phyloP scores from a whole-genome alignment of 2,888 invertebrate genomes.

The Pseudococcus viburni region DNA sequence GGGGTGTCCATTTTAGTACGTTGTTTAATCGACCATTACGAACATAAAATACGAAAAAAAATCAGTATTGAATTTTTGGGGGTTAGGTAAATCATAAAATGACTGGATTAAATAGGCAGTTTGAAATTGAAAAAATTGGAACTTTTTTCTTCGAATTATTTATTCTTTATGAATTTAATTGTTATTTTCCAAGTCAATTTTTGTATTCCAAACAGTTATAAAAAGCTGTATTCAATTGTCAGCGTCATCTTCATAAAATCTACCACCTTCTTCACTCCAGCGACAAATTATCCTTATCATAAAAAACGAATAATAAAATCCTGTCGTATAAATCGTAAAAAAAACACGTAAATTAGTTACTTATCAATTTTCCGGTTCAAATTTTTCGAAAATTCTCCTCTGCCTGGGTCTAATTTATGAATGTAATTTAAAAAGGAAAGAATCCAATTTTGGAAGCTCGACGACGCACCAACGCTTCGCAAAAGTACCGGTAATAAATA shows the following conservation, averaged over 20 bases:
- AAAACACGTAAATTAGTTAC: neutral
- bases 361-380: neutral
- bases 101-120: too few species aligned
- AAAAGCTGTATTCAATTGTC: too few species aligned
- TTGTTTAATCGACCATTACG: too few species aligned
- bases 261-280: neutral
- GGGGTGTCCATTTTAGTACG: too few species aligned
- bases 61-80: too few species aligned
- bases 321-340: conserved; percentile 11
- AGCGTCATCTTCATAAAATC: neutral
- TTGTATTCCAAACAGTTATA: too few species aligned
- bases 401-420: neutral
- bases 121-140: too few species aligned
- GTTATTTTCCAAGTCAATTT: too few species aligned
- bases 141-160: too few species aligned
- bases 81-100: too few species aligned
- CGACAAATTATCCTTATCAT: neutral
- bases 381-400: neutral
- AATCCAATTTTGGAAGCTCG: neutral
- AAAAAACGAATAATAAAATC: neutral
- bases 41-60: too few species aligned
- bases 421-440: conserved; percentile 1
- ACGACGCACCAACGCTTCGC: neutral
- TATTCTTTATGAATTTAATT: too few species aligned
- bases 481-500: conserved; percentile 1